Evolutionary conservation across 2,888 invertebrate genomes (phyloP).

Genomic region (Heliconius hortense): DNA sequence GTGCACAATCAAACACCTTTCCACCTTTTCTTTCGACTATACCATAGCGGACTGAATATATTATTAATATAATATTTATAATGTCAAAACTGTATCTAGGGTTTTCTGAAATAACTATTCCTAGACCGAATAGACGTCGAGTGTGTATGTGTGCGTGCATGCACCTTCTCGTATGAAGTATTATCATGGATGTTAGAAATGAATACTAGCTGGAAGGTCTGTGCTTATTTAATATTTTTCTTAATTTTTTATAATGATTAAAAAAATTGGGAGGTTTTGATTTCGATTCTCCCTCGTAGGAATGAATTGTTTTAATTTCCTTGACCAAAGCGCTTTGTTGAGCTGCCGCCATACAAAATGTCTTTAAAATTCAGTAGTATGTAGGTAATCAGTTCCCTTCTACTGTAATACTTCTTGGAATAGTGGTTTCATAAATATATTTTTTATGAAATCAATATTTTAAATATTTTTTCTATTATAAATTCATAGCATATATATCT

Average conservation of each 20-base stretch:
- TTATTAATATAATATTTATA: slow-evolving; percentile 11
- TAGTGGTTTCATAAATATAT: no score
- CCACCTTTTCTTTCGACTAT: no score
- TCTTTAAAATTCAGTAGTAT: no score
- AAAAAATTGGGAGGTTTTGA: not conserved
- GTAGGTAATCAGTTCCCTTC: no score
- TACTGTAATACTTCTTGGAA: no score
- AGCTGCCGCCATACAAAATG: no score
- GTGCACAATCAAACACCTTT: not conserved
- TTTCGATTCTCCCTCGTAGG: not conserved
- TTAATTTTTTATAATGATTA: not conserved
- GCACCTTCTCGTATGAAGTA: slow-evolving; percentile 70
- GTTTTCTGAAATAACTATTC: slow-evolving; percentile 64
- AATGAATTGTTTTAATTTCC: no score
- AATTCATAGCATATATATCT: slow-evolving; percentile 34
- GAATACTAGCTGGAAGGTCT: slow-evolving; percentile 61
- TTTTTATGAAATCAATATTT: not conserved
- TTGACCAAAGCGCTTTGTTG: no score
- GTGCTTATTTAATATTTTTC: not conserved
- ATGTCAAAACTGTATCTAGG: slow-evolving; percentile 49
- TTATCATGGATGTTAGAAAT: slow-evolving; percentile 61
- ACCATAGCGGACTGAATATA: not conserved
- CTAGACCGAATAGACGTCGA: slow-evolving; percentile 67
- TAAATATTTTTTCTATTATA: not conserved
- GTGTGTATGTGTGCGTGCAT: slow-evolving; percentile 61